Conservation (phyloP, 2,888 invertebrate species). For the Salticus scenicus region DNA sequence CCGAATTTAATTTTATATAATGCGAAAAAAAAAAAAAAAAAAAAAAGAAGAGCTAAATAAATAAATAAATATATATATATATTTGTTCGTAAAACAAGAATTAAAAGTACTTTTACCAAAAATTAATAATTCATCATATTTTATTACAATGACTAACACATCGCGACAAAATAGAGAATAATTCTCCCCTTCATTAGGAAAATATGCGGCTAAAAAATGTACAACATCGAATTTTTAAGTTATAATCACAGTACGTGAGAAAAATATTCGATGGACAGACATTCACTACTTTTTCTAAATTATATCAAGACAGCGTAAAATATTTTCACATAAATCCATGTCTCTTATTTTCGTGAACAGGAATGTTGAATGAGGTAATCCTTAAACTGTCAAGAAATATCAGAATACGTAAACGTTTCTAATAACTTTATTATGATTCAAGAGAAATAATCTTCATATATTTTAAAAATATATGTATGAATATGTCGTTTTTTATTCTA, state of each 20-base stretch:
- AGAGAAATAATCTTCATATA: too few relatives aligned
- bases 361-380: conserved; percentile 42
- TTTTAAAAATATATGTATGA: too few relatives aligned
- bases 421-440: too few relatives aligned
- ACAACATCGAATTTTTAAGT: conserved; percentile 53
- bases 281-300: conserved; percentile 28
- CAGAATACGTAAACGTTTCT: too few relatives aligned
- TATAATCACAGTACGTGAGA: conserved; percentile 48
- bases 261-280: conserved; percentile 37
- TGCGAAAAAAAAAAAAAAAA: too few relatives aligned
- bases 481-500: too few relatives aligned
- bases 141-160: conserved; percentile 16
- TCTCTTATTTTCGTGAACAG: conserved; percentile 28
- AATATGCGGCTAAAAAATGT: too few relatives aligned
- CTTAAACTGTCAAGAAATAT: conserved; percentile 6
- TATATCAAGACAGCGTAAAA: conserved; percentile 11
- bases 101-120: too few relatives aligned
- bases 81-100: too few relatives aligned
- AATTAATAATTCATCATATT: not conserved
- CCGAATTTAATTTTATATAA: too few relatives aligned
- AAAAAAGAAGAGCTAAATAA: too few relatives aligned
- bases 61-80: too few relatives aligned
- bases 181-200: not conserved
- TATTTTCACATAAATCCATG: conserved; percentile 31
- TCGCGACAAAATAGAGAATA: conserved; percentile 3